These are phyloP conservation scores for Coccyzus lansbergi DNA, from an alignment of 2,797 vertebrate species.

Conservation along the genomic window DNA sequence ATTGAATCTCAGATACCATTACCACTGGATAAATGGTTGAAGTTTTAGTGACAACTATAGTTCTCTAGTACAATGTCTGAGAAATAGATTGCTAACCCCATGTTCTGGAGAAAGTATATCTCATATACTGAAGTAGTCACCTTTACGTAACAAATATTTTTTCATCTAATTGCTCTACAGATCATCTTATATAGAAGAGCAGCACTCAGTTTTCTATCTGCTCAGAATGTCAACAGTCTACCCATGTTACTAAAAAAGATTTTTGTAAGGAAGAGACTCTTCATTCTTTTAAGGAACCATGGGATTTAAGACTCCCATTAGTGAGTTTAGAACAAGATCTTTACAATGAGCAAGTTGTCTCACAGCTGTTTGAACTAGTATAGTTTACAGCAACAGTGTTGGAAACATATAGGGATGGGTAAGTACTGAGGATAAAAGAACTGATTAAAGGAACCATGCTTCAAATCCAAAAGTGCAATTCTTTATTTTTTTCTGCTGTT, in stretches of 20 bases:
- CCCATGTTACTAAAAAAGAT: background rate
- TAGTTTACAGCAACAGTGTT: background rate
- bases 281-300: background rate
- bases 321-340: background rate
- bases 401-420: background rate
- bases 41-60: constrained; percentile 16
- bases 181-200: background rate
- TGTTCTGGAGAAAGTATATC: background rate
- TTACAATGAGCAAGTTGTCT: background rate
- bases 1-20: constrained; percentile 19
- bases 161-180: background rate
- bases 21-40: constrained; percentile 1
- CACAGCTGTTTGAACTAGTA: background rate
- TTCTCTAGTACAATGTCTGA: background rate
- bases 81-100: background rate
- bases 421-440: background rate
- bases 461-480: background rate
- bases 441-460: background rate
- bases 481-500: background rate
- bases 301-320: background rate
- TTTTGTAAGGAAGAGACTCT: background rate
- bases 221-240: background rate
- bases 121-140: background rate
- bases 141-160: background rate
- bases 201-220: background rate